These are phyloP conservation scores for Urocitellus parryii DNA, from an alignment of 2,113 vertebrate species.

Conservation along the genomic window DNA sequence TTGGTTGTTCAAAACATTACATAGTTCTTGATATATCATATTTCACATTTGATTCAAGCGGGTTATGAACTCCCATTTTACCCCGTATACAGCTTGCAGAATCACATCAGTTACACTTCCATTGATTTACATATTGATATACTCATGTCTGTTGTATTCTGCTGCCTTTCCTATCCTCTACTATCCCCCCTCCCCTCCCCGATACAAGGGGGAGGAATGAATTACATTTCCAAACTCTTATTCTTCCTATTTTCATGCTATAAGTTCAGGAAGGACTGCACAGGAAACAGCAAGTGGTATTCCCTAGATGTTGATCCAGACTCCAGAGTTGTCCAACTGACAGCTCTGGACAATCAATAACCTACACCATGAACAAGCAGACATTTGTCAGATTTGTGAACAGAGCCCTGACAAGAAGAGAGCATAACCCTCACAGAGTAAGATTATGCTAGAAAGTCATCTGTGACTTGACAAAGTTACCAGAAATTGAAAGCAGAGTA, in stretches of 20 bases:
- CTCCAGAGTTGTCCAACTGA: background rate
- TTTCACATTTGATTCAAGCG: too few relatives aligned
- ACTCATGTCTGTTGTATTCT: too few relatives aligned
- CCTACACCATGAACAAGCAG: background rate
- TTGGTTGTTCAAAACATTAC: too few relatives aligned
- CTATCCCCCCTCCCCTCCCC: too few relatives aligned
- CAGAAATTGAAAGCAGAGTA: background rate
- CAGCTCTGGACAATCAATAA: background rate
- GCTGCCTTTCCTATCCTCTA: too few relatives aligned
- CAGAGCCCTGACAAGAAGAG: background rate
- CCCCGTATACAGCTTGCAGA: too few relatives aligned
- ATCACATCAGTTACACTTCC: too few relatives aligned
- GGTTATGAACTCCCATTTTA: too few relatives aligned
- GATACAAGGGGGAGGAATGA: too few relatives aligned
- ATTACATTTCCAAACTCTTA: background rate
- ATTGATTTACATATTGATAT: too few relatives aligned
- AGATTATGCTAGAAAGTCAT: background rate
- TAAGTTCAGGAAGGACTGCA: background rate
- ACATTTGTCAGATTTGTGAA: background rate
- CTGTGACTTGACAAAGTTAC: background rate
- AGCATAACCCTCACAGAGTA: background rate
- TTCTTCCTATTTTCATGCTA: background rate
- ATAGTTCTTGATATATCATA: too few relatives aligned
- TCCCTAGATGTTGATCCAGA: background rate
- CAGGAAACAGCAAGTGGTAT: background rate